These are phyloP conservation scores for Orthonychiurus folsomi DNA, from an alignment of 2,888 invertebrate species.

Conservation along the genomic window DNA sequence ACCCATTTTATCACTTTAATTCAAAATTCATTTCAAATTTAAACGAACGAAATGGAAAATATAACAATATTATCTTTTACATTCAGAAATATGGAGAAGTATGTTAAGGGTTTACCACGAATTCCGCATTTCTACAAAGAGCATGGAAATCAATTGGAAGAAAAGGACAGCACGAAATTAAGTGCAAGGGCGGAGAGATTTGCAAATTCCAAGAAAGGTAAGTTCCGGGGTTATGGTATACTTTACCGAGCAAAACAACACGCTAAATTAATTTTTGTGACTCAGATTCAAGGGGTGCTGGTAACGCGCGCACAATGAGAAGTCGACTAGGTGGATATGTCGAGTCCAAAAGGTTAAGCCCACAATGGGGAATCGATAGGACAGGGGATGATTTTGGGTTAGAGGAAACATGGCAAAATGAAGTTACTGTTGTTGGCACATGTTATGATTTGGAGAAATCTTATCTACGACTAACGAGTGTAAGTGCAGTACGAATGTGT, in stretches of 20 bases:
- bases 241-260: conserved; percentile 8
- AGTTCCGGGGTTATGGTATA: conserved; percentile 13
- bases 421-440: conserved; percentile 65
- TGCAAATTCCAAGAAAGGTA: conserved; percentile 49
- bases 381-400: conserved; percentile 23
- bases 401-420: conserved; percentile 8
- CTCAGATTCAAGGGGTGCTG: neutral
- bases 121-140: conserved; percentile 36
- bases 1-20: too few relatives aligned
- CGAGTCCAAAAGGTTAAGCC: conserved; percentile 11
- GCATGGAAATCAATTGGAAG: conserved; percentile 37
- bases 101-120: too few relatives aligned
- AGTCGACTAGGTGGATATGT: conserved; percentile 39
- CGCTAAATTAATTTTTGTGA: neutral
- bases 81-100: too few relatives aligned
- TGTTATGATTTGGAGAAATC: conserved; percentile 91
- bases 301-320: too few relatives aligned
- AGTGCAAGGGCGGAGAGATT: conserved; percentile 87
- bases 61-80: too few relatives aligned
- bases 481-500: conserved; percentile 42
- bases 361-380: conserved; percentile 35
- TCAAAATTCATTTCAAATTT: too few relatives aligned
- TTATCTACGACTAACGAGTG: conserved; percentile 81
- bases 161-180: conserved; percentile 53
- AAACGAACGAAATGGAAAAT: too few relatives aligned